Evolutionary conservation across 2,797 vertebrate species (phyloP).

Genomic region (Gymnocypris eckloni): DNA sequence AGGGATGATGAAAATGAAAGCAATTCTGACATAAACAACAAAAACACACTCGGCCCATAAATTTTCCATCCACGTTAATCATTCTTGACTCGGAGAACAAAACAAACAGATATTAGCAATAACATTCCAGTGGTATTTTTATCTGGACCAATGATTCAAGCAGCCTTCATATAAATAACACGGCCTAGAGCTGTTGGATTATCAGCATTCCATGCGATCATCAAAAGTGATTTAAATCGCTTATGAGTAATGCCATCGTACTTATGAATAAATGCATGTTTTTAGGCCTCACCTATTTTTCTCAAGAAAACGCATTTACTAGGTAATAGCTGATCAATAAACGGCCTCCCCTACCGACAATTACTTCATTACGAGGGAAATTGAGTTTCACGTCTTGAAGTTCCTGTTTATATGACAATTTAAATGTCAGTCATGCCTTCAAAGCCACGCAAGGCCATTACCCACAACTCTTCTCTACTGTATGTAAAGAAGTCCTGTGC

Average conservation of each 20-base stretch:
- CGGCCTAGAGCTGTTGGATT: background rate
- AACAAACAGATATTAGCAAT: constrained; percentile 21
- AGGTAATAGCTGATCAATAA: constrained; percentile 71
- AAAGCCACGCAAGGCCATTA: constrained; percentile 4
- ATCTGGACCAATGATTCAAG: constrained; percentile 12
- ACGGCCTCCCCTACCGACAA: constrained; percentile 52
- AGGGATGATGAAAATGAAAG: constrained; percentile 16
- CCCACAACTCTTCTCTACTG: constrained; percentile 1
- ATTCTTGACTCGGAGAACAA: background rate
- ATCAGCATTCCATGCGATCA: constrained; percentile 13
- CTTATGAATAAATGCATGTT: constrained; percentile 69
- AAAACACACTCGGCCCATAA: background rate
- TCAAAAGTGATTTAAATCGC: constrained; percentile 15
- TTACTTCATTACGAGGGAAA: constrained; percentile 62
- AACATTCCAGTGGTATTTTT: constrained; percentile 4
- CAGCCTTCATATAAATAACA: constrained; percentile 2
- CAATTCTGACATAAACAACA: constrained; percentile 17
- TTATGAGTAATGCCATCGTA: constrained; percentile 44
- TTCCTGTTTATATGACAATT: constrained; percentile 69
- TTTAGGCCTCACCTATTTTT: constrained; percentile 63
- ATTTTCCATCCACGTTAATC: background rate
- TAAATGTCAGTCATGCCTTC: constrained; percentile 71
- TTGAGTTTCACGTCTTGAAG: constrained; percentile 63
- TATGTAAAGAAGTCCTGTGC: constrained; percentile 25
- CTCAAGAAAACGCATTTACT: constrained; percentile 68